Conservation (phyloP, 2,888 invertebrate species). For the Tachina fera region DNA sequence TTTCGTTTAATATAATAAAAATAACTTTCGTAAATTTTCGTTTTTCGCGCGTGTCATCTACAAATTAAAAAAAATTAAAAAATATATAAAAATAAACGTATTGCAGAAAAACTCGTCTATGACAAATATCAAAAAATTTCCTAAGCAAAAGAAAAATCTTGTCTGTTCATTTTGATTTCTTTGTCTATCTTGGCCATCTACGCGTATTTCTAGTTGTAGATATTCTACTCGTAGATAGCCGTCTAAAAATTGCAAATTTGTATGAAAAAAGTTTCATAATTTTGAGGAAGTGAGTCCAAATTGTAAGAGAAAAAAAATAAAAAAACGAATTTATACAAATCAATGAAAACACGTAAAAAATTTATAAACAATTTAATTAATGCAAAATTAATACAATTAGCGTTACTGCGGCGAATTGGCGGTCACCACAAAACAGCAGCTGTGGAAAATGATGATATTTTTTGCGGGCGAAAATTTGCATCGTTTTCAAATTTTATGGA, state of each 20-base stretch:
- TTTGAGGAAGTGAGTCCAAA: slow-evolving; percentile 50
- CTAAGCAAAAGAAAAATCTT: slow-evolving; percentile 7
- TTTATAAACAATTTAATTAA: slow-evolving; percentile 43
- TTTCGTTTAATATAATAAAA: slow-evolving; percentile 6
- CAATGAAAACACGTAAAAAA: slow-evolving; percentile 66
- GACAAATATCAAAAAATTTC: slow-evolving; percentile 12
- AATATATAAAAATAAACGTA: too few relatives aligned
- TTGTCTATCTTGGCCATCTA: slow-evolving; percentile 15
- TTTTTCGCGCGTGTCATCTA: background rate
- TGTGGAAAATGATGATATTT: slow-evolving; percentile 36
- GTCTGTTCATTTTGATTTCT: background rate
- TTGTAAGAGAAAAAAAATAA: slow-evolving; percentile 3
- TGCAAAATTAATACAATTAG: slow-evolving; percentile 54
- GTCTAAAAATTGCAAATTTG: slow-evolving; percentile 26
- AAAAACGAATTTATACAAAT: slow-evolving; percentile 22
- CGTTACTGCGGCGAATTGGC: slow-evolving; percentile 49
- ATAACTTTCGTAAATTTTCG: slow-evolving; percentile 25
- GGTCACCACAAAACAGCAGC: slow-evolving; percentile 54
- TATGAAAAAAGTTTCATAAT: background rate
- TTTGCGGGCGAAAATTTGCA: slow-evolving; percentile 28
- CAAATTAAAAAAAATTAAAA: slow-evolving; percentile 12
- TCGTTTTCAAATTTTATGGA: slow-evolving; percentile 39
- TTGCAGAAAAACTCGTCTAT: slow-evolving; percentile 9
- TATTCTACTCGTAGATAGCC: slow-evolving; percentile 7
- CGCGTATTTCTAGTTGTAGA: slow-evolving; percentile 4